Conservation (phyloP, 2,797 vertebrate genomes). For the Astyanax mexicanus region DNA sequence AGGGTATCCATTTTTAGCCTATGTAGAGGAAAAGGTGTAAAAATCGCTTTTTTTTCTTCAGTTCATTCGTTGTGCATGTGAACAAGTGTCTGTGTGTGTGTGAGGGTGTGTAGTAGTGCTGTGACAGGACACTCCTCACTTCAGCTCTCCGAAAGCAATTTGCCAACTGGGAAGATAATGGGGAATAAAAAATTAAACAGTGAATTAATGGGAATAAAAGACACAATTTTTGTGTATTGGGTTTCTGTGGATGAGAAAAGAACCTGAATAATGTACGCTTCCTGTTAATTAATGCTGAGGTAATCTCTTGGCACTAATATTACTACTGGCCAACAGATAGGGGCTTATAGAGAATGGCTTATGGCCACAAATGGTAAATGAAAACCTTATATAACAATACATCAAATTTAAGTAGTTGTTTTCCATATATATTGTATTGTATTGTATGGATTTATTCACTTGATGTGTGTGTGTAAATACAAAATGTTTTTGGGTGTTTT, state of each 20-base stretch:
- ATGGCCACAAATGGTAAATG: background rate
- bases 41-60: slow-evolving; percentile 21
- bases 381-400: background rate
- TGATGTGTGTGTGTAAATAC: too few species aligned
- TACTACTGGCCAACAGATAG: slow-evolving; percentile 29
- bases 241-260: slow-evolving; percentile 49
- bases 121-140: slow-evolving; percentile 34
- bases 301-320: slow-evolving; percentile 31
- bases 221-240: slow-evolving; percentile 47
- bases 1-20: slow-evolving; percentile 19
- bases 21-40: slow-evolving; percentile 21
- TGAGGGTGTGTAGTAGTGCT: background rate
- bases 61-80: background rate
- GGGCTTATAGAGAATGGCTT: slow-evolving; percentile 23
- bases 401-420: background rate
- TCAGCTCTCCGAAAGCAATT: slow-evolving; percentile 40
- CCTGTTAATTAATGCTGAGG: slow-evolving; percentile 47
- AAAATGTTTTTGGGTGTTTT: too few species aligned
- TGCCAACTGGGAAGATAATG: slow-evolving; percentile 46
- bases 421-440: too few species aligned
- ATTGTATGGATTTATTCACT: too few species aligned
- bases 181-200: slow-evolving; percentile 54
- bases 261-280: slow-evolving; percentile 42
- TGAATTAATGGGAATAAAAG: slow-evolving; percentile 54
- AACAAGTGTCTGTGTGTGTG: background rate